Conservation (phyloP, 2,797 vertebrate genomes). For the Gallirallus australis region DNA sequence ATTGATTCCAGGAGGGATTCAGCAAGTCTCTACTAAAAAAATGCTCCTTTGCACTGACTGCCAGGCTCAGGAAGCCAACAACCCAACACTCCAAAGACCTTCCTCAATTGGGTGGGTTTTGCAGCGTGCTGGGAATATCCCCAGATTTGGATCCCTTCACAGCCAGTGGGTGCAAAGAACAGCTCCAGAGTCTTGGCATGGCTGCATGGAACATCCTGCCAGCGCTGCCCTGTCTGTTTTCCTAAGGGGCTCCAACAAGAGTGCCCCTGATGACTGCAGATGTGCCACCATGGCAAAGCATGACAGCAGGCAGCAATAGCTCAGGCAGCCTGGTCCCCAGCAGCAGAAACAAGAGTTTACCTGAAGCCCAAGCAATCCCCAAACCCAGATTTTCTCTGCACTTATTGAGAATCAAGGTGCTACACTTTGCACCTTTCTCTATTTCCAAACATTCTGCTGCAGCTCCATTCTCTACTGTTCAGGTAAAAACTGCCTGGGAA, state of each 20-base stretch:
- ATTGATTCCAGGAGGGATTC: conserved; percentile 37
- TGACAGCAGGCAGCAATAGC: neutral
- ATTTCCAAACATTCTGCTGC: neutral
- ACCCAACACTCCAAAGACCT: neutral
- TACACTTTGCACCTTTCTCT: neutral
- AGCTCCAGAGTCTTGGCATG: neutral
- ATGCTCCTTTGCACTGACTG: conserved; percentile 10
- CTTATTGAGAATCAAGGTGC: neutral
- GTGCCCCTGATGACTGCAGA: neutral
- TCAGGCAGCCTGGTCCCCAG: neutral
- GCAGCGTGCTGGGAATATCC: neutral
- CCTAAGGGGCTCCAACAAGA: neutral
- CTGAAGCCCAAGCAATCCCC: neutral
- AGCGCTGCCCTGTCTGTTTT: neutral
- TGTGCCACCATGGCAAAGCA: neutral
- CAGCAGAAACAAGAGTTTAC: neutral
- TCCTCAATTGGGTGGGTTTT: conserved; percentile 14
- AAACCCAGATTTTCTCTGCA: neutral
- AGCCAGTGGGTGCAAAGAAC: conserved; percentile 3
- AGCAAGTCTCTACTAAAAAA: conserved; percentile 11
- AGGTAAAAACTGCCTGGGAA: neutral
- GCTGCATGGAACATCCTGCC: neutral
- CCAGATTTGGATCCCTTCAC: neutral
- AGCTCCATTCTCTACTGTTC: neutral
- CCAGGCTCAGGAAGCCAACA: neutral